These are phyloP conservation scores for Gallinago nigripennis DNA, from an alignment of 2,797 vertebrate species.

Conservation along the genomic window DNA sequence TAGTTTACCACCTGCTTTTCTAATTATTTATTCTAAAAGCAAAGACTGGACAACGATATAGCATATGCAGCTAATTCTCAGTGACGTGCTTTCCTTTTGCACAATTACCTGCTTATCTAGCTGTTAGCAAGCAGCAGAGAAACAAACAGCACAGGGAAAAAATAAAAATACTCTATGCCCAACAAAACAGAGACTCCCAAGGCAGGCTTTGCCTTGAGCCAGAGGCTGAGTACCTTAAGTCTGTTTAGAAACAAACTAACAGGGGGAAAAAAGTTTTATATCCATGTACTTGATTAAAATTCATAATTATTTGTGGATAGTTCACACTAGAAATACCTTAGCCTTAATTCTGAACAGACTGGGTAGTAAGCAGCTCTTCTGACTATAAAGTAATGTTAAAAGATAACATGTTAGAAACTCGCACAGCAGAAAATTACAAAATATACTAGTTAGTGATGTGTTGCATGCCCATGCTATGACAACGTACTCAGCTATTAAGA, in stretches of 20 bases:
- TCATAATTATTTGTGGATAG: neutral
- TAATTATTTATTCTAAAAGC: neutral
- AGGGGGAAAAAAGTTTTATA: fast-evolving
- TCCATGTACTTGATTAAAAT: neutral
- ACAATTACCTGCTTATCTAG: neutral
- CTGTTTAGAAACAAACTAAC: neutral
- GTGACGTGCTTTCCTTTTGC: neutral
- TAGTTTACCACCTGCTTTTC: neutral
- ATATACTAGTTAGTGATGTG: neutral
- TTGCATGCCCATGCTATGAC: neutral
- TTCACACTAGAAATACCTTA: neutral
- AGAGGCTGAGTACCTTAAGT: neutral
- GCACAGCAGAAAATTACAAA: neutral
- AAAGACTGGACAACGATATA: neutral
- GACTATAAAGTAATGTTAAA: constrained; percentile 5
- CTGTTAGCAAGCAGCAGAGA: neutral
- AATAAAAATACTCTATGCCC: neutral
- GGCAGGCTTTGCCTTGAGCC: neutral
- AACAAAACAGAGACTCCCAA: neutral
- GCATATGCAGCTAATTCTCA: neutral
- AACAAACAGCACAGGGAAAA: neutral
- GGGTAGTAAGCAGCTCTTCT: neutral
- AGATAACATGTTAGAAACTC: constrained; percentile 13
- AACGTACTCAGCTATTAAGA: constrained; percentile 1
- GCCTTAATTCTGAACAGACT: neutral